Evolutionary conservation across 1,140 invertebrate species (phyloP), one percentile per base, ranked within the genome.

Genomic region (Drosophila willistoni): DNA sequence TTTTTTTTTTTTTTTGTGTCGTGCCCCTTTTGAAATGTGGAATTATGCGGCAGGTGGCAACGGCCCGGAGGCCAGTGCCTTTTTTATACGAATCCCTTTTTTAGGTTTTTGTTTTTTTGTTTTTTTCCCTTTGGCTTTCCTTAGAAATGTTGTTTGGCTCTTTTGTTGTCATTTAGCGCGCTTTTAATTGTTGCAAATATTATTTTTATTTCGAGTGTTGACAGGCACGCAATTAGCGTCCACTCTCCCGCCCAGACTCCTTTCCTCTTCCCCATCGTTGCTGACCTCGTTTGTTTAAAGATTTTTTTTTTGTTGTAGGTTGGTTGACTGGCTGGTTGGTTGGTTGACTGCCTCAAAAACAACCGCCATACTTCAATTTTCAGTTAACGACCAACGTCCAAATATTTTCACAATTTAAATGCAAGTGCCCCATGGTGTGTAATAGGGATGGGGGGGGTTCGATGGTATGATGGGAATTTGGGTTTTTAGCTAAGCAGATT

Each of bases 351-450:
- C 41, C 17, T 51, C 61, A 25, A 42, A 55, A 71, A 36, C 64
- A 66, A n/a, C 63, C 55, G 62, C 66, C 78, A 77, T 77, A 81
- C 71, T 77, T 85, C 67, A 77, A 74, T 85, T 81, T 74, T 64
- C 47, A 77, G 66, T 68, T 74, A 82, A 78, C 79, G 64, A 78
- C 74, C 74, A 42, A 68, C 63, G 33, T 61, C 69, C 83, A 86
- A 86, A 86, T 86, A 86, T 86, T 87, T 86, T 87, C 76, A 79
- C 83, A 86, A 87, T 87, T 86, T 86, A 87, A 86, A 86, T 82
- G 70, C 79, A 73, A 81, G 82, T 67, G 70, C 62, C 59, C 47
- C 19, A 10, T 4, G 25, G 17, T 13, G n/a, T 42, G 29, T 14
- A 13, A 42, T 13, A 25, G 33, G 12, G 36, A 19, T 25, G 9